Conservation (phyloP, 2,888 invertebrate species). For the Lomographa bimaculata region DNA sequence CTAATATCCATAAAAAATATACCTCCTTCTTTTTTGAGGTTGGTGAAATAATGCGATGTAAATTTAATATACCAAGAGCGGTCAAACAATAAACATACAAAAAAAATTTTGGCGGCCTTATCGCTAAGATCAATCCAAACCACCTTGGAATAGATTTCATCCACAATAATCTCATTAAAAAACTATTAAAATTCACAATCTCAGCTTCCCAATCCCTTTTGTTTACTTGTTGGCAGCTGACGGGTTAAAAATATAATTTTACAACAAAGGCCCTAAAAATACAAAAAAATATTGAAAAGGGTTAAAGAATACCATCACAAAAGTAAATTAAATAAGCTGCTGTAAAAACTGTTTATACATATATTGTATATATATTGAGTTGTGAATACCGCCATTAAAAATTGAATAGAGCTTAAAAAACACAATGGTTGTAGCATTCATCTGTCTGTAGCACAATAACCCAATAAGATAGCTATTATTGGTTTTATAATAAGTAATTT, state of each 20-base stretch:
- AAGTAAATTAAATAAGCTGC: constrained; percentile 13
- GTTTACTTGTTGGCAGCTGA: constrained; percentile 6
- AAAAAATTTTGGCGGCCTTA: too few species aligned
- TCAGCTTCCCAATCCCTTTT: not conserved
- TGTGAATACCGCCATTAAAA: constrained; percentile 19
- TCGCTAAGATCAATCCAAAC: too few species aligned
- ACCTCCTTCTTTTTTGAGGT: too few species aligned
- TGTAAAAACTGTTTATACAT: constrained; percentile 16
- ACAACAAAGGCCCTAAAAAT: constrained; percentile 1
- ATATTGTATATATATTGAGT: constrained; percentile 19
- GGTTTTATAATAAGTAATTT: too few species aligned
- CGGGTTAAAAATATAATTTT: constrained; percentile 4
- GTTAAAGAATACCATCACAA: constrained; percentile 12
- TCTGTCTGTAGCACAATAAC: constrained; percentile 27
- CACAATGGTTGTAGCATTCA: constrained; percentile 29
- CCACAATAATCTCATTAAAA: too few species aligned
- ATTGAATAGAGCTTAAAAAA: constrained; percentile 29
- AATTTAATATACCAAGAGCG: too few species aligned
- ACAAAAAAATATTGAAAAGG: constrained; percentile 18
- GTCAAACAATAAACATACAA: too few species aligned
- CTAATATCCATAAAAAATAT: too few species aligned
- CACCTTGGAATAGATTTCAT: too few species aligned
- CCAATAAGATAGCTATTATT: constrained; percentile 21
- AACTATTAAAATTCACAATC: not conserved
- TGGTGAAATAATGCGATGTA: too few species aligned